A percentile compares a stretch with the other conserved stretches of the same genome.
Evolutionary conservation across 2,888 invertebrate genomes (phyloP).

Genomic region (Balanococcus diminutus): DNA sequence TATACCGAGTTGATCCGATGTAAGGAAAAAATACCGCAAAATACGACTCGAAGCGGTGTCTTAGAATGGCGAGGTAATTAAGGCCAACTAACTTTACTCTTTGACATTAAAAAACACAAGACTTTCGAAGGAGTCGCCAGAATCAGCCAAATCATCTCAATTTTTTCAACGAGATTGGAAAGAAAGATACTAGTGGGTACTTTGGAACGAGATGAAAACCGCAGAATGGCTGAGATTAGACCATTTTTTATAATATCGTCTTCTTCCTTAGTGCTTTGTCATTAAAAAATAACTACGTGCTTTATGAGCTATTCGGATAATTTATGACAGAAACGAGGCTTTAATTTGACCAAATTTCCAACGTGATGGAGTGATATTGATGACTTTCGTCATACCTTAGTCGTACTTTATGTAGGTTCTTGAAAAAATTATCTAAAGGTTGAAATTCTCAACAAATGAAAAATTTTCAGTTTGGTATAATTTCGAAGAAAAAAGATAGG

Average conservation of each 20-base stretch:
- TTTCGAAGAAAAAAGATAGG: no score
- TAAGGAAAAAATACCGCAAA: neutral
- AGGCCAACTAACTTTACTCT: neutral
- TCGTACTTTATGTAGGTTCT: no score
- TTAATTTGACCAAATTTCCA: neutral
- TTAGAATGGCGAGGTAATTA: neutral
- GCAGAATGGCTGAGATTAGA: neutral
- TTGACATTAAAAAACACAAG: neutral
- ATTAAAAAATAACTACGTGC: neutral
- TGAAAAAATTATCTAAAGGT: no score
- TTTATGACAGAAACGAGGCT: neutral
- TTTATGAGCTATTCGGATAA: neutral
- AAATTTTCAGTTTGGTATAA: no score
- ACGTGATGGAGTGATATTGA: neutral
- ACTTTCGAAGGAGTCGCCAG: neutral
- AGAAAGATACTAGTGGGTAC: no score
- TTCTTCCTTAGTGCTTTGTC: neutral
- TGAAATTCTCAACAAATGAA: no score
- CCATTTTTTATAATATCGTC: neutral
- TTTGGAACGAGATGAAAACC: neutral
- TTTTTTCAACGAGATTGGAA: neutral
- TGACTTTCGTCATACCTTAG: neutral
- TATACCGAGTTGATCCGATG: neutral
- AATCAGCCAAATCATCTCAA: neutral
- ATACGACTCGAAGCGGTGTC: no score